Conservation (phyloP, 1,140 invertebrate genomes). For the Brachystomella parvula region DNA sequence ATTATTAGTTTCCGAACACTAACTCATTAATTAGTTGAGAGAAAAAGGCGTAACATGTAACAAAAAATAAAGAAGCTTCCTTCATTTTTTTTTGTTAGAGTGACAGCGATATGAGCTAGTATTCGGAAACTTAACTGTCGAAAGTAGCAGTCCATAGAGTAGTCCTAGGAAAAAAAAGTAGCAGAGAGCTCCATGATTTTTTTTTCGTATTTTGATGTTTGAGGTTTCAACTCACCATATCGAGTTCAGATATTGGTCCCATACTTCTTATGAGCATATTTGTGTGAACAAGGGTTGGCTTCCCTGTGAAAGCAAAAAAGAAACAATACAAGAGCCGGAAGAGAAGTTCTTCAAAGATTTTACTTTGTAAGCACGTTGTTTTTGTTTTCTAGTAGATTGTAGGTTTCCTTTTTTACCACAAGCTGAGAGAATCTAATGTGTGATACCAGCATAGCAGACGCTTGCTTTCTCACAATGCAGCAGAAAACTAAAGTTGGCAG, state of each 20-base stretch:
- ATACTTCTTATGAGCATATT: slow-evolving; percentile 89
- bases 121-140: slow-evolving; percentile 64
- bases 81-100: not conserved
- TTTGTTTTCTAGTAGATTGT: not conserved
- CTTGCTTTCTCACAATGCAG: not conserved
- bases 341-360: not conserved
- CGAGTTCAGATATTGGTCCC: slow-evolving; percentile 89
- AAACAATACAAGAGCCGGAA: not conserved
- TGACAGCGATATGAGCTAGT: not conserved
- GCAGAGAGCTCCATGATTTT: not conserved
- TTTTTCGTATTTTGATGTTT: not conserved
- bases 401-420: not conserved
- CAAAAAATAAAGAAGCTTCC: not conserved
- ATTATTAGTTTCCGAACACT: not conserved
- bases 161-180: slow-evolving; percentile 57
- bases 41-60: not conserved
- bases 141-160: slow-evolving; percentile 96
- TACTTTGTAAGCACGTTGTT: not conserved
- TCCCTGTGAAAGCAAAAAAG: slow-evolving; percentile 52
- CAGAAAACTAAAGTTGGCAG: not conserved
- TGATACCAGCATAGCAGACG: not conserved
- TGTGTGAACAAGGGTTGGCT: slow-evolving; percentile 77
- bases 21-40: not conserved
- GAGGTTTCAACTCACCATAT: slow-evolving; percentile 62
- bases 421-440: not conserved